Base-by-base conservation (phyloP, 1,140 invertebrate species). In the Stegodyphus mimosarum region DNA sequence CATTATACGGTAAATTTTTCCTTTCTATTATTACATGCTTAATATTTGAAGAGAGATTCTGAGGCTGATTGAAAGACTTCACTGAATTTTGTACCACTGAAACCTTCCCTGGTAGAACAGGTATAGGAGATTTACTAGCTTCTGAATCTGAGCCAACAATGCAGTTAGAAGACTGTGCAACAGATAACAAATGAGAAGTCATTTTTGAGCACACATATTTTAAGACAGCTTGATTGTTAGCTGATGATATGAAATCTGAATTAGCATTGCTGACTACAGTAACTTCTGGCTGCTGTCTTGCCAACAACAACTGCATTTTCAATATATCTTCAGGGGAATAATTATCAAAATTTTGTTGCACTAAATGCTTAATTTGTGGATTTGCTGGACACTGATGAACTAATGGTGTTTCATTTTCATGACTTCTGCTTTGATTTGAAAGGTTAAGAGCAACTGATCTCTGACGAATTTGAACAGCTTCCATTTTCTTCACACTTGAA, bases 401-500 rank as follows among this genome's bases (percentile, higher is more conserved):
- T n/a, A n/a, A 17, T 64, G 75, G 51, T 7, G 9, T 15, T 17
- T 17, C n/a, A 17, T 17, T 67, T 18, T 67, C 64, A 52, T 63
- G 55, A 52, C 6, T 51, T 11, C 64, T 76, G 10, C 11, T 52
- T 7, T 64, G 53, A n/a, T 69, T 51, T 48, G 73, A 63, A 17
- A 77, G 66, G 74, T 77, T 64, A 6, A 86, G 10, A 64, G 83
- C 73, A 15, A 86, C 74, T 13, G 83, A 86, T 71, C 83, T 72
- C 50, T 86, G 83, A 5, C 66, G 66, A 33, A 86, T 86, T 55
- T 86, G 83, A 50, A 86, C 83, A 33, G 83, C 64, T 53, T 86
- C 74, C 83, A 86, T 86, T 78, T 86, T 77, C 69, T 86, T 86
- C 7, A 86, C 83, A 64, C 83, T 77, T 13, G 83, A 71, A 64